Conservation (phyloP, 2,113 vertebrate species). For the Pollachius pollachius region DNA sequence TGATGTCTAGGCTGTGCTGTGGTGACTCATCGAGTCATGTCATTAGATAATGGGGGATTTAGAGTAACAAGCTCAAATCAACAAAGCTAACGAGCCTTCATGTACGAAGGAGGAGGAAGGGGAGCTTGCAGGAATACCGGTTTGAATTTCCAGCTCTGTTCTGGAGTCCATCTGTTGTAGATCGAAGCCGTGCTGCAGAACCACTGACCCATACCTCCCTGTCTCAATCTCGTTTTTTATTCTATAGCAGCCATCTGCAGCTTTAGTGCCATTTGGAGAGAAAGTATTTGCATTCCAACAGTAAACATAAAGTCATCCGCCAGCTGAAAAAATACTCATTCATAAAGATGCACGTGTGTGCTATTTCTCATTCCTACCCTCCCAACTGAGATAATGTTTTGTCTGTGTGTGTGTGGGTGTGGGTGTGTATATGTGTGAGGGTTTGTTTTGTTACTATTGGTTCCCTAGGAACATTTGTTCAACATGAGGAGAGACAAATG, state of each 20-base stretch:
- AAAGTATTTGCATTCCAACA: constrained; percentile 22
- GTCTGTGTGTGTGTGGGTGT: too few relatives aligned
- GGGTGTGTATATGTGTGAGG: too few relatives aligned
- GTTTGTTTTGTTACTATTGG: too few relatives aligned
- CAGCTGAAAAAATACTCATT: constrained; percentile 21
- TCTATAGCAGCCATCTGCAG: constrained; percentile 49
- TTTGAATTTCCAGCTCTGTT: constrained; percentile 55
- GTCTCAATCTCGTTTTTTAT: constrained; percentile 61
- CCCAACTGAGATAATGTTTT: too few relatives aligned
- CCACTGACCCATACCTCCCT: constrained; percentile 62
- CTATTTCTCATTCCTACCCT: constrained; percentile 3
- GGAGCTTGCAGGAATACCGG: constrained; percentile 37
- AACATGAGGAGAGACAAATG: too few relatives aligned
- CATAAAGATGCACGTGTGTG: constrained; percentile 26
- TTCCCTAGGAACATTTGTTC: too few relatives aligned
- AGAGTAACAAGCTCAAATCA: constrained; percentile 60
- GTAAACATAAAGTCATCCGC: constrained; percentile 31
- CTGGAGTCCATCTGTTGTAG: constrained; percentile 66
- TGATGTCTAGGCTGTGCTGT: constrained; percentile 38
- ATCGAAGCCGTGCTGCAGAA: constrained; percentile 50
- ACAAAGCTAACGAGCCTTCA: constrained; percentile 44
- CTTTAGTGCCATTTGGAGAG: constrained; percentile 20
- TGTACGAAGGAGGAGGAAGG: constrained; percentile 47
- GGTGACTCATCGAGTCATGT: constrained; percentile 63
- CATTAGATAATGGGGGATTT: constrained; percentile 62